Conservation (phyloP, 2,888 invertebrate species). For the Atethmia centrago region DNA sequence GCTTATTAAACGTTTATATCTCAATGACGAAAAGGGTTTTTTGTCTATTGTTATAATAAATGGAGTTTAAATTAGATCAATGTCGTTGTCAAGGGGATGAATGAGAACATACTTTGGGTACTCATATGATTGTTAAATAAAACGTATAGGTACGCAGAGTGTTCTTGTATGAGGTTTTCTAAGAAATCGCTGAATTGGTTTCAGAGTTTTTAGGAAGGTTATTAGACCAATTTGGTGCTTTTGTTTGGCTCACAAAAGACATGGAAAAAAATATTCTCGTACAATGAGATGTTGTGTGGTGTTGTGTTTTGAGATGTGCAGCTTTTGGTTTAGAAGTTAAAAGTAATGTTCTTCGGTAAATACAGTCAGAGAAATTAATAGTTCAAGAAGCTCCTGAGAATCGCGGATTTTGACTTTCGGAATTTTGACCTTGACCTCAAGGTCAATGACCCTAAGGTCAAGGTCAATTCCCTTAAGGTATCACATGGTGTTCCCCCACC, state of each 20-base stretch:
- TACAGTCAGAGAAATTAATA: too few species aligned
- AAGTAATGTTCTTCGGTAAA: not conserved
- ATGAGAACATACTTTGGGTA: not conserved
- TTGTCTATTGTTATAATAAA: too few species aligned
- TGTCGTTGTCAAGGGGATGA: conserved; percentile 15
- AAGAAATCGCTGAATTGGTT: not conserved
- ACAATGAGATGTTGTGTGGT: not conserved
- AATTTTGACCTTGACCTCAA: too few species aligned
- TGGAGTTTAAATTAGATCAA: conserved; percentile 1
- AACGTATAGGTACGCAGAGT: not conserved
- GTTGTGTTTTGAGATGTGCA: not conserved
- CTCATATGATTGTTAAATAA: conserved; percentile 1
- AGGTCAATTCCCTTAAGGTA: too few species aligned
- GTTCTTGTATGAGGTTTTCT: not conserved
- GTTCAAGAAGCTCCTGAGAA: too few species aligned
- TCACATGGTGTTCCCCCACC: too few species aligned
- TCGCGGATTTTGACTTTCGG: too few species aligned
- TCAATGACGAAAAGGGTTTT: too few species aligned
- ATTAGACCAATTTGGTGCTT: not conserved
- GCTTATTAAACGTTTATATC: too few species aligned
- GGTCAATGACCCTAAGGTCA: too few species aligned
- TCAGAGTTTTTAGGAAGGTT: not conserved
- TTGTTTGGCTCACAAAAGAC: not conserved
- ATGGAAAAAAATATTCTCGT: not conserved
- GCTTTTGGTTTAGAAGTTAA: not conserved